Base-by-base conservation (phyloP, 2,888 invertebrate genomes). In the Coenonympha arcania region DNA sequence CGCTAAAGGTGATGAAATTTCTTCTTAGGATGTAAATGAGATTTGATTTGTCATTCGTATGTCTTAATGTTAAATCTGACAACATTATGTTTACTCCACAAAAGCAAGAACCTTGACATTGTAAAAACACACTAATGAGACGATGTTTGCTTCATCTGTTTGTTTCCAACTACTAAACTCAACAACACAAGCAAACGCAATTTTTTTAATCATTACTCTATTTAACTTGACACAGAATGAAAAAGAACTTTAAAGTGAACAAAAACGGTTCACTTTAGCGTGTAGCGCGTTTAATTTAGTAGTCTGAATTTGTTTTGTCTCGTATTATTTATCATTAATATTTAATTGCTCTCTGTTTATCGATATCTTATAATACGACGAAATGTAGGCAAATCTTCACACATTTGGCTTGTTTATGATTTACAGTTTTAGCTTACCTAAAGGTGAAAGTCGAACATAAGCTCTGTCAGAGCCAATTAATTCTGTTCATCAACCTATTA, bases 221-320 rank as follows among this genome's bases (percentile, higher is more conserved):
- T 41, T 48, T 39, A 13, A 34, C 2, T 9, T 6, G n/a, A 9
- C n/a, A 4, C 16, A 15, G 11, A 28, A n/a, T 20, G 9, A 51
- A 51, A 40, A 33, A 30, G 34, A 28, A 44, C 22, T 31, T 31
- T 51, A 46, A 26, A 3, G 24, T 6, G 0, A 3, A 0, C 2
- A 28, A 3, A 48, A 3, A 48, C 13, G 40, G 28, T 26, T 28
- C 1, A 28, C 24, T 46, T 48, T 39, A 18, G 8, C 11, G 16
- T 6, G 19, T 3, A 19, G 16, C 6, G 33, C 46, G 20, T 37
- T 57, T 56, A 56, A 54, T 59, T 65, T 61, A 62, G 56, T 56
- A 63, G 48, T 59, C 59, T 63, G 62, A 53, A 47, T 46, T 58
- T 65, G 62, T 76, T n/a, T 69, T 76, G 68, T 69, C 60, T 65